These are phyloP conservation scores for Craterocephalus amniculus DNA, from an alignment of 2,797 vertebrate genomes.

Conservation along the genomic window DNA sequence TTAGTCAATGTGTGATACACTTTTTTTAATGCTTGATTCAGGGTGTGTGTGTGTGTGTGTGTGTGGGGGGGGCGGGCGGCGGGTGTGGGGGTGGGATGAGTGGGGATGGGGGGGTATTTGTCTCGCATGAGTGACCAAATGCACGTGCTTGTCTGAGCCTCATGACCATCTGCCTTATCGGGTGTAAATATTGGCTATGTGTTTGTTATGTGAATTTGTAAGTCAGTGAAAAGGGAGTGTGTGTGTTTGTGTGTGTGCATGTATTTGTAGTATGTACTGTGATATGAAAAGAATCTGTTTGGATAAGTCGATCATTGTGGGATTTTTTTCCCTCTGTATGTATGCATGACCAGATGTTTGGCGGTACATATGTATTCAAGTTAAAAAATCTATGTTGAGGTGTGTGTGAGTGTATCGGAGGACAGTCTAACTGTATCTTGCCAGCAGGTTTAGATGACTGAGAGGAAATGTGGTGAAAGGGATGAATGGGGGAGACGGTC, in stretches of 20 bases:
- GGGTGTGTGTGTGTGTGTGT: too few relatives aligned
- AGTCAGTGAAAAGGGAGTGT: slow-evolving; percentile 20
- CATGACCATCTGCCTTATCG: slow-evolving; percentile 64
- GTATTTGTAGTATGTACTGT: slow-evolving; percentile 37
- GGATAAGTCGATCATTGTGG: slow-evolving; percentile 27
- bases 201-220: slow-evolving; percentile 36
- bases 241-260: slow-evolving; percentile 6
- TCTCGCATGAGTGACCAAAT: slow-evolving; percentile 59
- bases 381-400: slow-evolving; percentile 4
- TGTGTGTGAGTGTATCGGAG: slow-evolving; percentile 24
- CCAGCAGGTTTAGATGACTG: slow-evolving; percentile 54
- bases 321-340: slow-evolving; percentile 8
- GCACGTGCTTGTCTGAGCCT: slow-evolving; percentile 63
- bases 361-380: slow-evolving; percentile 12
- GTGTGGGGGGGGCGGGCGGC: too few relatives aligned
- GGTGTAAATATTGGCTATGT: slow-evolving; percentile 50
- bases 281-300: slow-evolving; percentile 52
- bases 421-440: slow-evolving; percentile 39
- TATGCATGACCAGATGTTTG: slow-evolving; percentile 5
- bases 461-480: slow-evolving; percentile 67
- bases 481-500: slow-evolving; percentile 59
- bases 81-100: too few relatives aligned
- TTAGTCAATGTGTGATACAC: slow-evolving; percentile 55
- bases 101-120: slow-evolving; percentile 23
- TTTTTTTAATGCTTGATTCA: not conserved